Base-by-base conservation (phyloP, 1,140 invertebrate genomes). In the Dendroctonus valens region DNA sequence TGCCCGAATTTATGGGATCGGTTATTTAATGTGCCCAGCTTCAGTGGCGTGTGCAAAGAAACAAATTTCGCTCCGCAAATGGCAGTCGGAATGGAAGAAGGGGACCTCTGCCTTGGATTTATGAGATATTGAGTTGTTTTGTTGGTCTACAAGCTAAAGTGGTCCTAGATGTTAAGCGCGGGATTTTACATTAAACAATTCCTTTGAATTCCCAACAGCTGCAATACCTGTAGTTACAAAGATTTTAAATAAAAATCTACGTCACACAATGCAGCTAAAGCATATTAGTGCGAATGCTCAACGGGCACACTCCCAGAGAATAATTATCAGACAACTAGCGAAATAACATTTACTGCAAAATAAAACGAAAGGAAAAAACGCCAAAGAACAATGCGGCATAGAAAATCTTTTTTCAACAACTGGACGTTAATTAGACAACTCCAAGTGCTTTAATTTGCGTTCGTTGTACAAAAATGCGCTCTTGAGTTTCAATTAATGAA, bases 1-100 rank as follows among this genome's bases (percentile, higher is more conserved):
- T 74, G 61, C 46, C 60, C 60, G 72, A 70, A 75, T 75, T 75
- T 75, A 75, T 75, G 73, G 70, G 61, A 70, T 69, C 57, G 65
- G 69, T 65, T 66, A 66, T 66, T 58, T 66, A 66, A 66, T 66
- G 64, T 59, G 64, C 46, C 48, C 57, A 41, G 64, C 8, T 51
- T 39, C 55, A 57, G 48, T 48, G 53, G 64, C 53, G 53, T 50
- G 64, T 59, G 46, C 48, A 57, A 59, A 59, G 44, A 59, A 73
- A 65, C 72, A 70, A 65, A 72, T 72, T 59, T 40, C 41, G 14
- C 46, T 6, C 39, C n/a, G 15, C 26, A 15, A 52, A 52, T n/a
- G 50, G 50, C 26, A 26, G 26, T 2, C 26, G 26, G 26, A 26
- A 26, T 26, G 26, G 26, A 26, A 26, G 26, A 26, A 26, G 26